Evolutionary conservation across 2,797 vertebrate species (phyloP), one percentile per base, ranked within the genome.

Genomic region (Periophthalmus magnuspinnatus): DNA sequence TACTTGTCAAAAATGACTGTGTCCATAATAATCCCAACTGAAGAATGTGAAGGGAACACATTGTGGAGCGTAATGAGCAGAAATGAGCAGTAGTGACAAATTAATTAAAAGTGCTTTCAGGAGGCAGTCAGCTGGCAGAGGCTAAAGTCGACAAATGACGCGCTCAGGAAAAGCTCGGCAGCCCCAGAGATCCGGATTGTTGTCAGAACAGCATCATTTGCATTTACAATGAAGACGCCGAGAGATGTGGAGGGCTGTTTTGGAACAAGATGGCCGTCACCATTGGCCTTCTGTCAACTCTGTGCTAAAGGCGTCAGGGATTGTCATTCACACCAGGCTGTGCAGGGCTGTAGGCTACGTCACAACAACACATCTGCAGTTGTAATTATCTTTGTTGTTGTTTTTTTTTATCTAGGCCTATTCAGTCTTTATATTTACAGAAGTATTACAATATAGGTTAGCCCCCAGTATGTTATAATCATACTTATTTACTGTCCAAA

Each of bases 141-240:
- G 38, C 34, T 74, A 13, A 68, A 69, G 62, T 54, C 57, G 54
- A 48, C 28, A 63, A 69, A 65, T 55, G 65, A 67, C 21, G 33
- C 7, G 52, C 65, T 67, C n/a, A 36, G 19, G 14, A 9, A 63
- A 68, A 48, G n/a, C 11, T 50, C 52, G 24, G 57, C 50, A 57
- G 48, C 58, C 54, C 60, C 48, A 76, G 68, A 38, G 14, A 67
- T 61, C 68, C 71, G 66, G 38, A 81, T 67, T 78, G 65, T 52
- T 19, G 22, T 33, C 48, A 58, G 56, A 41, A 33, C 71, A 58
- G 52, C 52, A 1, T 45, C 16, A 79, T 72, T 61, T 75, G 68
- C 65, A 70, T 75, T 65, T 28, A n/a, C 61, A 82, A 77, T 73
- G 17, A 71, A 75, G 71, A 71, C 19, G 24, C 56, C 1, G 16